A percentile compares a stretch with the other conserved stretches of the same genome.
Conservation (phyloP, 2,113 vertebrate genomes). For the Corythaixoides concolor region DNA sequence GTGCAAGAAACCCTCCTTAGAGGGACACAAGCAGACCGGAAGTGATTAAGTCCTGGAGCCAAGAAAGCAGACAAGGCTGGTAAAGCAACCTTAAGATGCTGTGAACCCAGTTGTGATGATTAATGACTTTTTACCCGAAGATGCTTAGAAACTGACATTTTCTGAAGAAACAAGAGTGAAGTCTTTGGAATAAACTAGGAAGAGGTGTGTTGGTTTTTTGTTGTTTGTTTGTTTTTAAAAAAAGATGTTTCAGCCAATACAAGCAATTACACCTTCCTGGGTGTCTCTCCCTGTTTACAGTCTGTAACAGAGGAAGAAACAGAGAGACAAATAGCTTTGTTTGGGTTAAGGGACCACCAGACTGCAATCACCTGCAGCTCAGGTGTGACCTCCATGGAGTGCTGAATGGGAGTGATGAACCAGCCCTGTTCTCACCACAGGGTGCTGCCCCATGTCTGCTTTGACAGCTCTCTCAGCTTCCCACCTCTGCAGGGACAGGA, state of each 20-base stretch:
- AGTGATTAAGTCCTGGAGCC: neutral
- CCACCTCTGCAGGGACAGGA: neutral
- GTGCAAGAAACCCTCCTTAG: neutral
- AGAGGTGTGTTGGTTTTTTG: neutral
- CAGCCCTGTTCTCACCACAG: neutral
- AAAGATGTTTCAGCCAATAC: neutral
- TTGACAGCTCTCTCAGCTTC: neutral
- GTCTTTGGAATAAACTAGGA: neutral
- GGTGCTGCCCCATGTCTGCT: neutral
- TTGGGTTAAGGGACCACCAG: neutral
- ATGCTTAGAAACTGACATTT: neutral
- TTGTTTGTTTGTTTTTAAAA: neutral
- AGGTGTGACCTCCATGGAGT: neutral
- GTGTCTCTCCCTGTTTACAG: neutral
- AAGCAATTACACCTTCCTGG: neutral
- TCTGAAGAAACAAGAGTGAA: neutral
- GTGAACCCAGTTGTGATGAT: neutral
- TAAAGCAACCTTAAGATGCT: neutral
- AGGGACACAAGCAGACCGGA: neutral
- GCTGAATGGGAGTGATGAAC: neutral
- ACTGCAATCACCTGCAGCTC: neutral
- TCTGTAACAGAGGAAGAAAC: neutral
- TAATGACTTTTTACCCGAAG: slow-evolving; percentile 18
- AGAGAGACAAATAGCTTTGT: neutral
- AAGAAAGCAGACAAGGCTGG: neutral